Base-by-base conservation (phyloP, 2,113 vertebrate species). In the Phoenicopterus ruber region DNA sequence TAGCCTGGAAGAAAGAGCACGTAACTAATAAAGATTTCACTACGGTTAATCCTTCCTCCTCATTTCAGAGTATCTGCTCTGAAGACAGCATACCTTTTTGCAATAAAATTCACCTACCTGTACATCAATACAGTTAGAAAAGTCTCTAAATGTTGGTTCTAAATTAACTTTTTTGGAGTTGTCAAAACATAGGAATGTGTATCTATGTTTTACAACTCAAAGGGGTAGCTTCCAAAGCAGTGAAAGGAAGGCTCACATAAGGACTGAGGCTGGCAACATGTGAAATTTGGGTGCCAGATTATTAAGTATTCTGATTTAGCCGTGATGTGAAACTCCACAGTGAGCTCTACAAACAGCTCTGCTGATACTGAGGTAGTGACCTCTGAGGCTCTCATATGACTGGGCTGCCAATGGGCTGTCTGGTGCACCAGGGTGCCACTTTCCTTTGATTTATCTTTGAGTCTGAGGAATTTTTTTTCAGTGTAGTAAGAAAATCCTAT, bases 401-500 rank as follows among this genome's bases (percentile, higher is more conserved):
- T 94, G 61, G 88, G 93, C 93, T 95, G 95, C 94, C 93, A 91
- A 81, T 47, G 73, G 95, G 77, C 86, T 95, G 89, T 92, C 95
- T 92, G 93, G 77, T 96, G 69, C 91, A 95, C 91, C 4, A 28
- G 91, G 91, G 94, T 92, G 77, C 96, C 92, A 94, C 94, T 95
- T 95, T 4, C 63, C 88, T 96, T 96, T 92, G 94, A 95, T 96
- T 96, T 93, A 92, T 84, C 92, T 94, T 93, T 95, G 95, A 96
- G 83, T 93, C 86, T 91, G 86, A 96, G 83, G 94, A 94, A 81
- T 82, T 81, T 63, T 82, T 66, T 92, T 83, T 44, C 22, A 32
- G 50, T 79, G 65, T 59, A 84, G 77, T 79, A 92, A 82, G 72
- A 92, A 91, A 96, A 96, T 91, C 77, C 83, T 84, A 72, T 82